These are phyloP conservation scores for Subacronicta megacephala DNA, from an alignment of 2,888 invertebrate species.

Conservation along the genomic window DNA sequence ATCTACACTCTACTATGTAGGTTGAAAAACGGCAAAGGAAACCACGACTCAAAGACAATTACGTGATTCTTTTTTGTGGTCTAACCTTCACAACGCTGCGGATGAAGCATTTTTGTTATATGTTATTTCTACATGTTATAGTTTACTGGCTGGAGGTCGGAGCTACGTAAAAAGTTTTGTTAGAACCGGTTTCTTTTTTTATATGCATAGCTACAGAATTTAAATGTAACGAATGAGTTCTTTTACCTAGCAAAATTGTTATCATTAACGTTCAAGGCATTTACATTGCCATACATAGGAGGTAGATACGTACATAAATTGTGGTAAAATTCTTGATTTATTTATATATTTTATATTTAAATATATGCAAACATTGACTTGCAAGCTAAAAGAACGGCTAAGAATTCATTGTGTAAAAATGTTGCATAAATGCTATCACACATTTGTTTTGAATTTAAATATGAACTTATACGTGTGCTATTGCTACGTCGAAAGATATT, in stretches of 20 bases:
- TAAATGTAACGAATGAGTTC: conserved; percentile 42
- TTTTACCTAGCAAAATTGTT: conserved; percentile 26
- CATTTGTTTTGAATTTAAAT: conserved; percentile 30
- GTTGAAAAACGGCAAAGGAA: conserved; percentile 31
- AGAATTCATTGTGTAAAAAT: conserved; percentile 9
- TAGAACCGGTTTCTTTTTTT: conserved; percentile 39
- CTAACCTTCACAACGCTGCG: conserved; percentile 32
- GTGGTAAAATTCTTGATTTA: too few relatives aligned
- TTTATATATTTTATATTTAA: background rate
- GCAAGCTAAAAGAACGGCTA: background rate
- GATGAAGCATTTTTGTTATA: conserved; percentile 25
- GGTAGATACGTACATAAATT: background rate
- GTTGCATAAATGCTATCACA: conserved; percentile 6
- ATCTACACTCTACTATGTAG: conserved; percentile 34
- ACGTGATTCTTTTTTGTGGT: conserved; percentile 26
- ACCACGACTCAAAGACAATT: conserved; percentile 26
- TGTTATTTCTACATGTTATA: conserved; percentile 13
- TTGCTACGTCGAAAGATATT: conserved; percentile 32
- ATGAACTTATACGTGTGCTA: conserved; percentile 18
- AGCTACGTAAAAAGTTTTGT: conserved; percentile 18
- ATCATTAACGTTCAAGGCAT: conserved; percentile 29
- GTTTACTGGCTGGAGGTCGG: conserved; percentile 9
- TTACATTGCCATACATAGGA: background rate
- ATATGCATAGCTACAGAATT: conserved; percentile 31
- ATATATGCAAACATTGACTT: background rate